Base-by-base conservation (phyloP, 1,140 invertebrate species). In the Drosophila mayri region DNA sequence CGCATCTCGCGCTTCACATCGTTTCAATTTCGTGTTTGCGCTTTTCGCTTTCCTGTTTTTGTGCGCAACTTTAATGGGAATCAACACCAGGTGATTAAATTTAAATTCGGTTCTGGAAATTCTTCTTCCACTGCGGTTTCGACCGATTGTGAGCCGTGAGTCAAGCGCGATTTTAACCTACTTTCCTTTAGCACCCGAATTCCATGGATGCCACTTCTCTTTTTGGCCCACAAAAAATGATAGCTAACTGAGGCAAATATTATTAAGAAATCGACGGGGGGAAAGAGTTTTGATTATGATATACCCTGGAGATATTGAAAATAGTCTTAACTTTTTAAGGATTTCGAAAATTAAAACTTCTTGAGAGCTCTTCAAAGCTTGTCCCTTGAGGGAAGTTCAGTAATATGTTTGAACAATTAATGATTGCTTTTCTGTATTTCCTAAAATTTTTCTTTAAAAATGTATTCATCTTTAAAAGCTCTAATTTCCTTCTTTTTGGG, bases 11-110 rank as follows among this genome's bases (percentile, higher is more conserved):
- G 60, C 52, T 52, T 57, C 44, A 54, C 75, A 66, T 75, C 46
- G 62, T 66, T 76, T 76, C 54, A 52, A 76, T 76, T 76, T 75
- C 49, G 61, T 65, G 70, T 50, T 64, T 64, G 37, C 50, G 67
- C 64, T 68, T 58, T 52, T 76, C 30, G 71, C 61, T 62, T 74
- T 73, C 41, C 49, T 74, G 46, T 57, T 61, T 74, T 54, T 72
- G 22, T 50, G 38, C 43, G 22, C 50, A 20, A 40, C 59, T 75
- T 76, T 76, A 76, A 76, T 76, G 68, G 46, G 71, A 73, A 76
- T 76, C 63, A 52, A 58, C 73, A 58, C 47, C 25, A 32, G 73
- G 57, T 76, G 63, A 77, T 77, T 77, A 77, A 77, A 68, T 68
- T 77, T 55, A 59, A 77, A 61, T 77, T 76, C 35, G 63, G 74